Evolutionary conservation across 2,888 invertebrate species (phyloP), one percentile per base, ranked within the genome.

Genomic region (Enchytraeus crypticus): DNA sequence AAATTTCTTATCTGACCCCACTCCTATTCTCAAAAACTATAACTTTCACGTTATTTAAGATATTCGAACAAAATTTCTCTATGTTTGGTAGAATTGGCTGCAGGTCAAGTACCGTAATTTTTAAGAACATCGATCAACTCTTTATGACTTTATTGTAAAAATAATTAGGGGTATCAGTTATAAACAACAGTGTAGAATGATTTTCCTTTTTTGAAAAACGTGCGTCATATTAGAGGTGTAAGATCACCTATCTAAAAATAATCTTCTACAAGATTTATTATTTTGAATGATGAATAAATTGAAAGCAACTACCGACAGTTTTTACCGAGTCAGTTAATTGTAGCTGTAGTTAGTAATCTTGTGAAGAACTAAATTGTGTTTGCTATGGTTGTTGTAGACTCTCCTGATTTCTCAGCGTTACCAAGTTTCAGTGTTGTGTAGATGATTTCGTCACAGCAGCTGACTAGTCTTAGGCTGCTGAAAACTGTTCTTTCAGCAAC

Each of bases 401-500:
- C 53, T 1, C 32, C 33, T 27, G n/a, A 29, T 11, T 51, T 51
- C 33, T 51, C 53, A 51, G 33, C 53, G 14, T 30, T 51, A 29
- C 53, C 53, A 8, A 51, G 53, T 27, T 51, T 51, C 53, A 30
- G 33, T 21, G 53, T 51, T 30, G 30, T 51, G 33, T 51, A 33
- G 33, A 11, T 21, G 21, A 3, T 51, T 26, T 27, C 3, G 21
- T 2, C 18, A 11, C 8, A 8, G 47, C 14, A n/a, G 8, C 8
- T 26, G 21, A 26, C 3, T 23, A 47, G 47, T 3, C 21, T 23
- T 47, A 8, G 14, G 8, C 23, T 3, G 21, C 27, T 47, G 23
- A 47, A 26, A 23, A 47, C 27, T 49, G 14, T 49, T 49, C 49
- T n/a, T n/a, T n/a, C 23, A 18, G 3, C 49, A 5, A 27, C 8